Evolutionary conservation across 2,888 invertebrate genomes (phyloP).

Genomic region (Bugula neritina): DNA sequence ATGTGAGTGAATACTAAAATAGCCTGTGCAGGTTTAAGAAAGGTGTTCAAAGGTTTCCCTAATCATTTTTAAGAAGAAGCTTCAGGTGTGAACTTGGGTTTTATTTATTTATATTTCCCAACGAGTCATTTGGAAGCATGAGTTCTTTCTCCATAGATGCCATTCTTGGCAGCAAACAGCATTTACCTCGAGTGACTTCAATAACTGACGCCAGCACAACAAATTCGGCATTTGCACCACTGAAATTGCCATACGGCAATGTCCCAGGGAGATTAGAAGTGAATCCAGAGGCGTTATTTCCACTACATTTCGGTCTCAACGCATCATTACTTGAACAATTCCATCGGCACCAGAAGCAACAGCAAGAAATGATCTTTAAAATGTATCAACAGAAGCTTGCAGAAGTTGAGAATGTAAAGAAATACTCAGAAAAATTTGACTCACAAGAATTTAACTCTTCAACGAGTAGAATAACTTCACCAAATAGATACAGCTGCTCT

Average conservation of each 20-base stretch:
- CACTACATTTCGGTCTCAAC: background rate
- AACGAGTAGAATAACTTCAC: background rate
- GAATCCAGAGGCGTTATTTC: too few species aligned
- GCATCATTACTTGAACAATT: background rate
- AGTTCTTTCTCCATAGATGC: slow-evolving; percentile 14
- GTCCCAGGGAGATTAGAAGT: background rate
- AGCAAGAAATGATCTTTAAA: background rate
- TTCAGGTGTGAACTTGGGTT: background rate
- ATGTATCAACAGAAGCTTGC: slow-evolving; percentile 5
- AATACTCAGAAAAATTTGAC: background rate
- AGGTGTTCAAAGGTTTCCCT: background rate
- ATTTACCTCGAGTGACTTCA: background rate
- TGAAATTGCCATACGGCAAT: background rate
- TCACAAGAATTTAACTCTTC: background rate
- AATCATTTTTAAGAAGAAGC: background rate
- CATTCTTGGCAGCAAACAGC: background rate
- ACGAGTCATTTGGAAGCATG: background rate
- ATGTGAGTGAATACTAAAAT: background rate
- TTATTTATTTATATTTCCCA: too few species aligned
- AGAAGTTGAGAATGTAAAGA: background rate
- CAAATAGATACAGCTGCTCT: background rate
- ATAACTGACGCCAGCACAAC: background rate
- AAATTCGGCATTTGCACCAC: background rate
- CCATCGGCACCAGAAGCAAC: background rate
- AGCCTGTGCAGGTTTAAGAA: background rate